Conservation (phyloP, 2,888 invertebrate genomes). For the Habrosyne pyritoides region DNA sequence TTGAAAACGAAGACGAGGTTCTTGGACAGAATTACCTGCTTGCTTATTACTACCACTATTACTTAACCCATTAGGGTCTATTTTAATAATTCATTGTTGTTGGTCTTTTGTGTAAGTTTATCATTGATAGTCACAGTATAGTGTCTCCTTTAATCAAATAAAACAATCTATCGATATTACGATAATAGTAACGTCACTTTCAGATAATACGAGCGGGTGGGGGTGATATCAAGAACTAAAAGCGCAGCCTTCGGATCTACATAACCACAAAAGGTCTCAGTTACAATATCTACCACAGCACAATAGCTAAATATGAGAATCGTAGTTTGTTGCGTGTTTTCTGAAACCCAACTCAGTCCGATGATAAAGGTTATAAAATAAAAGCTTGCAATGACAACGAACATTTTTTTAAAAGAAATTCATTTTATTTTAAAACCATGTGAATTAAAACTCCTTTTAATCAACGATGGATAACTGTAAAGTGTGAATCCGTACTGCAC, state of each 20-base stretch:
- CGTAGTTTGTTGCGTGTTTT: slow-evolving; percentile 32
- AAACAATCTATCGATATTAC: slow-evolving; percentile 10
- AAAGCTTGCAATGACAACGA: too few relatives aligned
- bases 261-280: slow-evolving; percentile 71
- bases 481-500: slow-evolving; percentile 7
- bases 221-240: slow-evolving; percentile 74
- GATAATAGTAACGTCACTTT: slow-evolving; percentile 28
- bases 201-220: slow-evolving; percentile 36
- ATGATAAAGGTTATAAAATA: too few relatives aligned
- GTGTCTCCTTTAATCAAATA: slow-evolving; percentile 5
- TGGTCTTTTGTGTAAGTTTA: too few relatives aligned
- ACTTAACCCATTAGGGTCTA: too few relatives aligned
- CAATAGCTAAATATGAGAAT: slow-evolving; percentile 53
- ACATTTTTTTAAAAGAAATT: too few relatives aligned
- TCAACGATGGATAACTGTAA: too few relatives aligned
- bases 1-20: too few relatives aligned
- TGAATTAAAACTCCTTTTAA: too few relatives aligned
- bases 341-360: neutral
- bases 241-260: slow-evolving; percentile 60
- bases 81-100: too few relatives aligned
- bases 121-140: neutral
- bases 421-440: too few relatives aligned
- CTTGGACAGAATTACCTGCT: too few relatives aligned
- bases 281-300: slow-evolving; percentile 56
- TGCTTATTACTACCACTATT: too few relatives aligned